Percentiles rank a stretch among this genome's conserved stretches.
Conservation (phyloP, 1,140 invertebrate genomes). For the Holcopasites calliopsidis region DNA sequence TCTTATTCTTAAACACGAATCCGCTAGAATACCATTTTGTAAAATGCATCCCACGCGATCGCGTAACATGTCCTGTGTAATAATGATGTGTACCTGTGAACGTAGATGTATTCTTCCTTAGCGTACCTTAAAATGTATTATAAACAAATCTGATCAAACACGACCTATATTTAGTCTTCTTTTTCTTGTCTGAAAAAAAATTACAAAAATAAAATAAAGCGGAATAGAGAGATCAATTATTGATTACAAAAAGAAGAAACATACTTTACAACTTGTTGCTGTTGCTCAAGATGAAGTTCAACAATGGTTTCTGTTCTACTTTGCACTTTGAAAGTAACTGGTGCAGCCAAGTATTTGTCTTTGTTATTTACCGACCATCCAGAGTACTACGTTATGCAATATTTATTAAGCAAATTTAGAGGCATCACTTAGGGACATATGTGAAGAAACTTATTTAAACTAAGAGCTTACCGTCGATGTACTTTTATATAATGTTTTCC, state of each 20-base stretch:
- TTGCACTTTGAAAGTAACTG: conserved; percentile 80
- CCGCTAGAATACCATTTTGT: conserved; percentile 59
- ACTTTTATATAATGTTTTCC: conserved; percentile 86
- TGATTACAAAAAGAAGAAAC: conserved; percentile 22
- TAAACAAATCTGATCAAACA: conserved; percentile 71
- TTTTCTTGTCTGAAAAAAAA: conserved; percentile 73
- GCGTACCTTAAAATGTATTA: conserved; percentile 72
- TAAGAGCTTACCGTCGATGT: conserved; percentile 84
- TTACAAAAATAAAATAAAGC: neutral
- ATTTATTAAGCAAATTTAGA: conserved; percentile 52
- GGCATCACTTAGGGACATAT: neutral
- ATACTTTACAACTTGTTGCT: conserved; percentile 73
- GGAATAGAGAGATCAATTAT: neutral
- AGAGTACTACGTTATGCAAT: conserved; percentile 81
- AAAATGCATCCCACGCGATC: conserved; percentile 49
- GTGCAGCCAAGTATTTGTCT: conserved; percentile 82
- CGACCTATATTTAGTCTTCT: conserved; percentile 71
- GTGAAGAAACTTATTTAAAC: neutral
- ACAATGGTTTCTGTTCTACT: conserved; percentile 80
- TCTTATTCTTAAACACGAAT: conserved; percentile 63
- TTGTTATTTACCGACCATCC: conserved; percentile 85
- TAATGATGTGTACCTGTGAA: conserved; percentile 59
- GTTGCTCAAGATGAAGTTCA: conserved; percentile 76
- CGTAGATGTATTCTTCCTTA: conserved; percentile 56
- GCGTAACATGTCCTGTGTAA: conserved; percentile 54